Evolutionary conservation across 2,797 vertebrate genomes (phyloP), one percentile per base, ranked within the genome.

Genomic region (Neosilurus hyrtlii): DNA sequence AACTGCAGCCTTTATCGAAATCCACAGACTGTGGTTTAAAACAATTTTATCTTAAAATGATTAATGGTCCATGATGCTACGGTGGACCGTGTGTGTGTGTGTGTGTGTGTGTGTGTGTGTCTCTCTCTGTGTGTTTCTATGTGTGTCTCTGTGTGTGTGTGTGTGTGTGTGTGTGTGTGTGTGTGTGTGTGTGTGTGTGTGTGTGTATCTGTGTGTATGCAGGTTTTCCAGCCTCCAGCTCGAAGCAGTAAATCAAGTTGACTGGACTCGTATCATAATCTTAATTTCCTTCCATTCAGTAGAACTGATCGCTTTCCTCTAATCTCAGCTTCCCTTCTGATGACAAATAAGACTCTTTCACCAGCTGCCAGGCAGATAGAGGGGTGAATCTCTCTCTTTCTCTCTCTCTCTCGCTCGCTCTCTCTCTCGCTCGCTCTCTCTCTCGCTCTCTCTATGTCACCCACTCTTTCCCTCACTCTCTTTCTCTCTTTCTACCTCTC

Each of bases 201-300:
- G 57, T 22, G 57, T 22, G 18, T 61, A 20, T 22, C 2, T 12
- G 26, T 30, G 15, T 56, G 24, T 1, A 1, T 0, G 2, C 20
- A 9, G 9, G 30, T 43, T 61, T 43, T 57, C 24, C 20, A 51
- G 37, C 43, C 59, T 65, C 15, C 22, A 63, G 37, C 37, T 62
- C 49, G 14, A 78, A 51, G 59, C 37, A 49, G 75, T 63, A 52
- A 78, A 78, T 78, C 61, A 18, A 65, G 24, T 15, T 11, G 43
- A 78, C 18, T 75, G 73, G n/a, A 65, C 15, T 78, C 3, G 14
- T 30, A 79, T 79, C 61, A 79, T 49, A 65, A 51, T 63, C 59
- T 26, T 5, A 52, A 79, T 65, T 79, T 66, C 76, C 76, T 79
- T 9, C 61, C 1, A 12, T 66, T 66, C 61, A 26, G 9, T 30